Conservation (phyloP, 2,797 vertebrate genomes). For the Enteromius thamalakanensis region DNA sequence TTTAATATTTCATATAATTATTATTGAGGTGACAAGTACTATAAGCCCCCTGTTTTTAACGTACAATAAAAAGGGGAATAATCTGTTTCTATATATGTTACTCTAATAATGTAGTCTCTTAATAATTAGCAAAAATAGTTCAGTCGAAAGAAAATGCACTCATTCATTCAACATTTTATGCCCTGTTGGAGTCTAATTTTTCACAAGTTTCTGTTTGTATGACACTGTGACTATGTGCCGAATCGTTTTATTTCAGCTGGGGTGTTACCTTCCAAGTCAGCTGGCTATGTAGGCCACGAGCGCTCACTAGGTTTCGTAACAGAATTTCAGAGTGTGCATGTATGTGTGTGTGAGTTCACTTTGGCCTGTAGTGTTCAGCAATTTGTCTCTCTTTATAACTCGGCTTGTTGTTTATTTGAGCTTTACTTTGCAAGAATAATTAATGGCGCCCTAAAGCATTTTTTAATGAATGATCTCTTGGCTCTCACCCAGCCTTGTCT, state of each 20-base stretch:
- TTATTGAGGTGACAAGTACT: not conserved
- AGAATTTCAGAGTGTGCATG: not conserved
- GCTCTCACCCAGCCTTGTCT: slow-evolving; percentile 39
- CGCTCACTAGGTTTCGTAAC: slow-evolving; percentile 5
- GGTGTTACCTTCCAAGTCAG: not conserved
- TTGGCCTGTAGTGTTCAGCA: slow-evolving; percentile 9
- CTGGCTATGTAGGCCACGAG: slow-evolving; percentile 1
- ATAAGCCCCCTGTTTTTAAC: not conserved
- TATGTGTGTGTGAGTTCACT: slow-evolving; percentile 27
- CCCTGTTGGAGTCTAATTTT: not conserved
- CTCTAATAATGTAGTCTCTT: not conserved
- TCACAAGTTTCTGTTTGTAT: not conserved
- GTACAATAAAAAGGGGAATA: not conserved
- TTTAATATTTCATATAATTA: not conserved
- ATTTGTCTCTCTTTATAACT: slow-evolving; percentile 42
- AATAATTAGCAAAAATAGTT: not conserved
- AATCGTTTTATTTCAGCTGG: not conserved
- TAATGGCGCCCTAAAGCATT: slow-evolving; percentile 47
- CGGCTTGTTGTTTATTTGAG: slow-evolving; percentile 61
- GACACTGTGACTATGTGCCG: not conserved
- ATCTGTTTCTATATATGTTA: not conserved
- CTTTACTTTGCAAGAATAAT: slow-evolving; percentile 46
- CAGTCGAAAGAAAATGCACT: not conserved
- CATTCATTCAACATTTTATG: not conserved
- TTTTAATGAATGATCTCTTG: slow-evolving; percentile 48